Conservation (phyloP, 2,113 vertebrate species). For the Chaetodon trifascialis region DNA sequence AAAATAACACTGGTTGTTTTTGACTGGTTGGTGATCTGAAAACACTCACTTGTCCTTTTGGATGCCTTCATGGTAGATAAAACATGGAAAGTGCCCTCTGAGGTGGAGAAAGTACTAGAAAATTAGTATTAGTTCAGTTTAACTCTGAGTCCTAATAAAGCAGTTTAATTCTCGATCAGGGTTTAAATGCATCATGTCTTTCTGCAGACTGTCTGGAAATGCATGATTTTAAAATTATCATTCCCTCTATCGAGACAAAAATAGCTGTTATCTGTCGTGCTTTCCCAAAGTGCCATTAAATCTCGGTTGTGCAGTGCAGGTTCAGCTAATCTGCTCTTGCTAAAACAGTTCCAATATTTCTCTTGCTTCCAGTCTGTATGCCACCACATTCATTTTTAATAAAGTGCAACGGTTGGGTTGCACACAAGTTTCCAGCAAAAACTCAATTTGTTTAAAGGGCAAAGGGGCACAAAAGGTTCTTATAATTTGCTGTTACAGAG, state of each 20-base stretch:
- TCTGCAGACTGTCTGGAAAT: not conserved
- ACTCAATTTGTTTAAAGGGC: slow-evolving; percentile 59
- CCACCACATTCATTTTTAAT: slow-evolving; percentile 56
- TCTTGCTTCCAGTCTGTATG: slow-evolving; percentile 16
- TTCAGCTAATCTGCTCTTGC: slow-evolving; percentile 1
- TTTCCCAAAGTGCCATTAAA: slow-evolving; percentile 7
- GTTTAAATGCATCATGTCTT: not conserved
- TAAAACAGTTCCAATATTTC: not conserved
- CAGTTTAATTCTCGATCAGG: not conserved
- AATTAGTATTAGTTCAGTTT: not conserved
- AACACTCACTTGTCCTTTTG: not conserved
- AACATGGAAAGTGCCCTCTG: not conserved
- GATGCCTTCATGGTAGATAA: not conserved
- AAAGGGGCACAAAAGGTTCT: slow-evolving; percentile 42
- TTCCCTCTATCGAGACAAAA: not conserved
- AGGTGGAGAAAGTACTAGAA: not conserved
- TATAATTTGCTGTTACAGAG: slow-evolving; percentile 49
- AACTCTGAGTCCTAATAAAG: not conserved
- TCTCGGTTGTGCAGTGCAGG: not conserved
- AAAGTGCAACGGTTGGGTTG: slow-evolving; percentile 35
- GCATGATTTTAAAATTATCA: not conserved
- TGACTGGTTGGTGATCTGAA: slow-evolving; percentile 7
- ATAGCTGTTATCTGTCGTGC: not conserved
- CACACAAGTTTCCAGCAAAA: slow-evolving; percentile 36
- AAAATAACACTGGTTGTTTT: slow-evolving; percentile 10